A percentile compares a stretch with the other conserved stretches of the same genome.
These are phyloP conservation scores for Leucophora obtusa DNA, from an alignment of 2,888 invertebrate species.

Conservation along the genomic window DNA sequence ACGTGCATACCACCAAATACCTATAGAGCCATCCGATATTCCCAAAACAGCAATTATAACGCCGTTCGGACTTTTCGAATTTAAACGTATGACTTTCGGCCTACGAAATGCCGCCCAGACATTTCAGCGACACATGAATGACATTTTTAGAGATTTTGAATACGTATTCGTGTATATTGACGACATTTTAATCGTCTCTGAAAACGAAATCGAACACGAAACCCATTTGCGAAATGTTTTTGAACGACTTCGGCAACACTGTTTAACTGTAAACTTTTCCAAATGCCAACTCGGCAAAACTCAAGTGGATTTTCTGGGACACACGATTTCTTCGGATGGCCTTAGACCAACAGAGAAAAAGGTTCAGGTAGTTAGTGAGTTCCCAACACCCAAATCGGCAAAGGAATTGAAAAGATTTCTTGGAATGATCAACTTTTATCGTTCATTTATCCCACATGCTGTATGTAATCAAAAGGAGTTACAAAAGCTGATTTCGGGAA, in stretches of 20 bases:
- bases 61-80: constrained; percentile 74
- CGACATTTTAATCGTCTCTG: constrained; percentile 64
- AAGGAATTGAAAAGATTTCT: constrained; percentile 62
- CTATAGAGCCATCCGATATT: constrained; percentile 68
- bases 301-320: constrained; percentile 39
- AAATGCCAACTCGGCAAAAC: constrained; percentile 50
- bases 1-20: constrained; percentile 71
- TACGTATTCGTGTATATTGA: constrained; percentile 68
- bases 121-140: constrained; percentile 73
- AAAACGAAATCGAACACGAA: constrained; percentile 43
- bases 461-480: constrained; percentile 39
- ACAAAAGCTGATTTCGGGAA: constrained; percentile 38
- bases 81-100: constrained; percentile 71
- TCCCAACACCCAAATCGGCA: constrained; percentile 18
- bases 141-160: constrained; percentile 65
- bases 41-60: constrained; percentile 71
- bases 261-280: constrained; percentile 38
- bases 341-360: constrained; percentile 49
- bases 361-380: constrained; percentile 36
- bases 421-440: constrained; percentile 65
- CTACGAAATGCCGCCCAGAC: constrained; percentile 73
- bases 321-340: constrained; percentile 48
- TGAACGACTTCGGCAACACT: constrained; percentile 46
- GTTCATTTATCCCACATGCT: constrained; percentile 56
- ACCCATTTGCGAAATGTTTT: constrained; percentile 65